Conservation (phyloP, 1,140 invertebrate species). For the Drosophila saltans region DNA sequence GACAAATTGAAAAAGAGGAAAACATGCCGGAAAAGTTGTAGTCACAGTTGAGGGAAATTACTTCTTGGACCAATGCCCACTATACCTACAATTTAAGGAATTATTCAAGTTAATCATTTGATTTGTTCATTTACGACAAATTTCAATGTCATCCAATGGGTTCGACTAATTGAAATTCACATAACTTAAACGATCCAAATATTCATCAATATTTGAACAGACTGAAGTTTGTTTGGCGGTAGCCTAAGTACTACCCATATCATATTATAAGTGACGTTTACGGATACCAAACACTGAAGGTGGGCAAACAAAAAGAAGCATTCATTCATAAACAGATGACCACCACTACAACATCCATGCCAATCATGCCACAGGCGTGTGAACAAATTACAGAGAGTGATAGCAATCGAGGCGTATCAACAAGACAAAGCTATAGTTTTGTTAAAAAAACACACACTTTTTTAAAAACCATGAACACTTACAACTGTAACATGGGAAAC, state of each 20-base stretch:
- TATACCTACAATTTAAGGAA: background rate
- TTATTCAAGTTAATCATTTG: background rate
- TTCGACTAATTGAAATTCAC: constrained; percentile 33
- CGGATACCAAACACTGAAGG: constrained; percentile 31
- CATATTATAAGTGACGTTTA: constrained; percentile 50
- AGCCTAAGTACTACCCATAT: constrained; percentile 37
- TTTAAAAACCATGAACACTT: constrained; percentile 19
- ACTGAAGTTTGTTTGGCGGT: constrained; percentile 36
- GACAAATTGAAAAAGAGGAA: constrained; percentile 30
- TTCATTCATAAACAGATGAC: constrained; percentile 53
- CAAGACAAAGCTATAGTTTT: constrained; percentile 63
- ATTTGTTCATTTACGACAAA: background rate
- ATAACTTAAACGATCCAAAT: constrained; percentile 21
- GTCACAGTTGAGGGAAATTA: constrained; percentile 35
- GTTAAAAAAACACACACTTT: constrained; percentile 35
- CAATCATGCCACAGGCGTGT: constrained; percentile 43
- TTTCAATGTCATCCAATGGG: constrained; percentile 55
- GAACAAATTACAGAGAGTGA: constrained; percentile 45
- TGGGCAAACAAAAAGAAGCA: constrained; percentile 38
- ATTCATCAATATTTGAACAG: constrained; percentile 4
- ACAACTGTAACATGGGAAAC: constrained; percentile 16
- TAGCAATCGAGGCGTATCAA: constrained; percentile 51
- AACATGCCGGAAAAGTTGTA: constrained; percentile 57
- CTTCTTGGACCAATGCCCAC: constrained; percentile 11
- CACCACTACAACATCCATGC: constrained; percentile 16